Conservation (phyloP, 2,797 vertebrate species). For the Phaenicophaeus curvirostris region DNA sequence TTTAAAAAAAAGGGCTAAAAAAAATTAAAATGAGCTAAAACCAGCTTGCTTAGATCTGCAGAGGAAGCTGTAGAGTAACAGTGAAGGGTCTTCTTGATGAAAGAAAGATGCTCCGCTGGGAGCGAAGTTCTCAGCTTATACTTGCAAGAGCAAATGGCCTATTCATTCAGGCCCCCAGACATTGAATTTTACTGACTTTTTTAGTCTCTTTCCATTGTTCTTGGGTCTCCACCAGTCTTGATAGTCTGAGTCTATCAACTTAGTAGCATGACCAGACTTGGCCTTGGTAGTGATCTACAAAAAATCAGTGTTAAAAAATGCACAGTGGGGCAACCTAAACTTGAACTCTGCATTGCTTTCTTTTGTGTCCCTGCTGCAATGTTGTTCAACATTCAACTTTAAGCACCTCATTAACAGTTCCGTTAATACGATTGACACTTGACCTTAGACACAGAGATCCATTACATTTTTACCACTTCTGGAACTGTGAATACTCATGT, state of each 20-base stretch:
- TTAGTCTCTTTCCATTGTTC: not conserved
- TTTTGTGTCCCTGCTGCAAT: not conserved
- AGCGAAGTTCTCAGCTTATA: not conserved
- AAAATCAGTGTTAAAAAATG: not conserved
- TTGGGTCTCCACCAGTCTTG: not conserved
- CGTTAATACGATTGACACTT: not conserved
- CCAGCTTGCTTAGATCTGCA: not conserved
- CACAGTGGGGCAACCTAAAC: not conserved
- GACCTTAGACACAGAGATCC: not conserved
- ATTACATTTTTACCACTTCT: conserved; percentile 19
- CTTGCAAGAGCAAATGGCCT: not conserved
- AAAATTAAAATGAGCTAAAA: not conserved
- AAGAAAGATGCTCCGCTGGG: not conserved
- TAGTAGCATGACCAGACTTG: not conserved
- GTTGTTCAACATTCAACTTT: not conserved
- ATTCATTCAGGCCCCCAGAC: not conserved
- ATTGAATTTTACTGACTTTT: not conserved
- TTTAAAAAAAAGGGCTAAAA: not conserved
- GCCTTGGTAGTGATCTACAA: not conserved
- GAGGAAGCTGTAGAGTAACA: not conserved
- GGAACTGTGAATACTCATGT: not conserved
- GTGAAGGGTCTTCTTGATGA: not conserved
- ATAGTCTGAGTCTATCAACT: not conserved
- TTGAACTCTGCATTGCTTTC: not conserved
- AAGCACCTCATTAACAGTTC: not conserved